phyloP scores from a whole-genome alignment of 1,140 invertebrate genomes.

The Brachionus sp. region DNA sequence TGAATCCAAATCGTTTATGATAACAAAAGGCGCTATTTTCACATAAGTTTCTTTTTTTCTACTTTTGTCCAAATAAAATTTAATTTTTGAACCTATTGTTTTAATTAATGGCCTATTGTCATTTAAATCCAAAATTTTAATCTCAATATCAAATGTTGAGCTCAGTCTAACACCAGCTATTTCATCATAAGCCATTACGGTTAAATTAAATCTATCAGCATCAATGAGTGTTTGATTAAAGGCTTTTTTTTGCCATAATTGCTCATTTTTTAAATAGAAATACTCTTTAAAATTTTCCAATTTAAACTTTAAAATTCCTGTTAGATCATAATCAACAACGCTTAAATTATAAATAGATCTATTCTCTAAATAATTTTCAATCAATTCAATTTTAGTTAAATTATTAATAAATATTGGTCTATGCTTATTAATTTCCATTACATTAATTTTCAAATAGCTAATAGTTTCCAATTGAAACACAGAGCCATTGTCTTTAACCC shows the following conservation, averaged over 20 bases:
- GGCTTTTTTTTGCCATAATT: neutral
- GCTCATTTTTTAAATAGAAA: neutral
- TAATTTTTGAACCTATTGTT: neutral
- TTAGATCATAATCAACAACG: neutral
- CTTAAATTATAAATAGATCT: neutral
- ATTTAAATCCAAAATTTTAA: conserved; percentile 24
- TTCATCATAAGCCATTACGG: neutral
- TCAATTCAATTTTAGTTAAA: neutral
- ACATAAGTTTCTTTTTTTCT: neutral
- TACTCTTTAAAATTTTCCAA: neutral
- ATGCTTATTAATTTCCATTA: conserved; percentile 6
- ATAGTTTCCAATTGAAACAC: conserved; percentile 4
- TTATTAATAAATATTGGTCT: neutral
- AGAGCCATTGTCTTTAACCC: conserved; percentile 17
- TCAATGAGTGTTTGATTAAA: neutral
- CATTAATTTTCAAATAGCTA: neutral
- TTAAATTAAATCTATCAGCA: neutral
- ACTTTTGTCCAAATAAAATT: neutral
- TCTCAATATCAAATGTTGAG: neutral
- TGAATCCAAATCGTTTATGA: neutral
- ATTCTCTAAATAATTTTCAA: neutral
- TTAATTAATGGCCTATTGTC: neutral
- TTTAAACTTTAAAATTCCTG: neutral
- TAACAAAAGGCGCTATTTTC: neutral
- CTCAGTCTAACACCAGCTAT: neutral